Evolutionary conservation across 2,888 invertebrate genomes (phyloP).

Genomic region (Thecocarcelia acutangulata): DNA sequence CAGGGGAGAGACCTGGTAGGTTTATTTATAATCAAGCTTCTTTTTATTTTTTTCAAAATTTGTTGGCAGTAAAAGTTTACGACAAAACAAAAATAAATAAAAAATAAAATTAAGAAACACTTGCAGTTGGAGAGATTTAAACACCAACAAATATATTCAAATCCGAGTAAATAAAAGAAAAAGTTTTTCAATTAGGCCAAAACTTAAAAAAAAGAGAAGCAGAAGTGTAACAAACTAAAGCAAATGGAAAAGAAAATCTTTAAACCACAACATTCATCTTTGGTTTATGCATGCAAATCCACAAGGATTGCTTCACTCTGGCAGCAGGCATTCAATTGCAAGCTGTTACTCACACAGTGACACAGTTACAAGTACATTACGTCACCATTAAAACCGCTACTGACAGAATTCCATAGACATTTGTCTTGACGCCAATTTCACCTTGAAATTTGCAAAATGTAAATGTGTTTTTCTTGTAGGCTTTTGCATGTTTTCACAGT

Average conservation of each 20-base stretch:
- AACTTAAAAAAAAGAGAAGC: conserved; percentile 38
- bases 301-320: conserved; percentile 51
- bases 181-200: conserved; percentile 61
- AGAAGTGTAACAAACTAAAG: conserved; percentile 13
- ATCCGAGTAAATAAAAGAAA: neutral
- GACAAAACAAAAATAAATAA: too few relatives aligned
- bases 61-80: too few relatives aligned
- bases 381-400: neutral
- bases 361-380: neutral
- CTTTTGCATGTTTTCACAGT: conserved; percentile 4
- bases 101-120: neutral
- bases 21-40: too few relatives aligned
- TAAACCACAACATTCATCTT: conserved; percentile 58
- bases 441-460: conserved; percentile 48
- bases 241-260: conserved; percentile 3
- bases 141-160: conserved; percentile 9
- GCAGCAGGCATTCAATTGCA: conserved; percentile 20
- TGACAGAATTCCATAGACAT: conserved; percentile 24
- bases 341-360: neutral
- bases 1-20: too few relatives aligned
- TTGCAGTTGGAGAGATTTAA: neutral
- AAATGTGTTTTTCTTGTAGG: too few relatives aligned
- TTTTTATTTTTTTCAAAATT: too few relatives aligned
- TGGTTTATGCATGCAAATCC: conserved; percentile 42
- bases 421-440: conserved; percentile 46